These are phyloP conservation scores for Proisotoma minuta DNA, from an alignment of 2,888 invertebrate species.

Conservation along the genomic window DNA sequence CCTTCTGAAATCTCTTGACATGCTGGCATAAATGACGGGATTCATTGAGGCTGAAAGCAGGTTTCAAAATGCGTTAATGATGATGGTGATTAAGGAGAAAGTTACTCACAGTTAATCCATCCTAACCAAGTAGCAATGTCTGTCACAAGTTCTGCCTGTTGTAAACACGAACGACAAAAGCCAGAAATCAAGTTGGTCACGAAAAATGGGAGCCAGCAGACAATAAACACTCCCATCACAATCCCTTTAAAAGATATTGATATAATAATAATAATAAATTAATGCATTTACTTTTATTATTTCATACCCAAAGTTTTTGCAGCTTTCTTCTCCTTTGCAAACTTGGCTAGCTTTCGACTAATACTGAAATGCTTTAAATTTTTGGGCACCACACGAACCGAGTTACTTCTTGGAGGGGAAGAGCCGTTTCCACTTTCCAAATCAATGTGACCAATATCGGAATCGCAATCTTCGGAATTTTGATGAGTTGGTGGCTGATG, in stretches of 20 bases:
- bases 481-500: slow-evolving; percentile 45
- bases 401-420: slow-evolving; percentile 35
- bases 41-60: slow-evolving; percentile 65
- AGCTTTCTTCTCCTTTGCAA: slow-evolving; percentile 95
- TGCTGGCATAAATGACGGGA: slow-evolving; percentile 97
- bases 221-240: slow-evolving; percentile 60
- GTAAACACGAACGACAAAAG: slow-evolving; percentile 79
- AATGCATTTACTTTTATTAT: neutral
- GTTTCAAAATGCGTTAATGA: too few relatives aligned
- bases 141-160: slow-evolving; percentile 79
- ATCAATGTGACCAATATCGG: slow-evolving; percentile 43
- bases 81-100: neutral
- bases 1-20: slow-evolving; percentile 94
- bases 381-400: slow-evolving; percentile 45
- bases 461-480: slow-evolving; percentile 63
- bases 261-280: neutral
- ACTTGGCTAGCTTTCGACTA: slow-evolving; percentile 86
- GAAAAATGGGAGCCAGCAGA: slow-evolving; percentile 97
- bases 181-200: slow-evolving; percentile 88
- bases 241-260: neutral
- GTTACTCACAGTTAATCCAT: slow-evolving; percentile 80
- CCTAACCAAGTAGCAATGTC: slow-evolving; percentile 90
- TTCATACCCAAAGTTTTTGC: slow-evolving; percentile 75
- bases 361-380: slow-evolving; percentile 80
- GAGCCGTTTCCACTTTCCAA: slow-evolving; percentile 24